A percentile compares a stretch with the other conserved stretches of the same genome.
phyloP scores from a whole-genome alignment of 2,888 invertebrate genomes.

The Dendrolimus pini region DNA sequence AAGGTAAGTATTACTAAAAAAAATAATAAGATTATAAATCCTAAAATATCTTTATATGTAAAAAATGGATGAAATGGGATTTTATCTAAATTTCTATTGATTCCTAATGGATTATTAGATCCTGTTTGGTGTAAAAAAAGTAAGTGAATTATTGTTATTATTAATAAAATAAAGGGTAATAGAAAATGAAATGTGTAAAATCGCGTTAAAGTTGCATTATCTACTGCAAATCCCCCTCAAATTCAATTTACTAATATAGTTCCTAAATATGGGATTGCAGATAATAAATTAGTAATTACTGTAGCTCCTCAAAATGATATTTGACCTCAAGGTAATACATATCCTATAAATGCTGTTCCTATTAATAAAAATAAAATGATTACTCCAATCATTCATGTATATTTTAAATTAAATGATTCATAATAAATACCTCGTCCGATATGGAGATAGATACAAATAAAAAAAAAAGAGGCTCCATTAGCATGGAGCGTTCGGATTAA shows the following conservation, averaged over 20 bases:
- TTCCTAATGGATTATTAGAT: constrained; percentile 79
- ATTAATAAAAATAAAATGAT: constrained; percentile 81
- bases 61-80: constrained; percentile 82
- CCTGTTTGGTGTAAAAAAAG: constrained; percentile 82
- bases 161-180: constrained; percentile 80
- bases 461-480: constrained; percentile 84
- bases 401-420: constrained; percentile 65
- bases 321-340: constrained; percentile 87
- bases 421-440: constrained; percentile 79
- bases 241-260: constrained; percentile 80
- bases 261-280: constrained; percentile 83
- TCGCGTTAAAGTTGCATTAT: constrained; percentile 85
- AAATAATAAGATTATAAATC: constrained; percentile 75
- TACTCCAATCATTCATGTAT: constrained; percentile 80
- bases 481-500: constrained; percentile 80
- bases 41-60: constrained; percentile 78
- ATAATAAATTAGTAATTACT: constrained; percentile 86
- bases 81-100: constrained; percentile 81
- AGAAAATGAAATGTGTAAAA: constrained; percentile 86
- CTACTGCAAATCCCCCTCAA: constrained; percentile 86
- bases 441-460: constrained; percentile 82
- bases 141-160: constrained; percentile 79
- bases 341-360: constrained; percentile 86
- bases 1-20: constrained; percentile 70
- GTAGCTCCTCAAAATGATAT: constrained; percentile 89